Conservation (phyloP, 92 coral and sea anemone species). For the Epizoanthus fatuus region DNA sequence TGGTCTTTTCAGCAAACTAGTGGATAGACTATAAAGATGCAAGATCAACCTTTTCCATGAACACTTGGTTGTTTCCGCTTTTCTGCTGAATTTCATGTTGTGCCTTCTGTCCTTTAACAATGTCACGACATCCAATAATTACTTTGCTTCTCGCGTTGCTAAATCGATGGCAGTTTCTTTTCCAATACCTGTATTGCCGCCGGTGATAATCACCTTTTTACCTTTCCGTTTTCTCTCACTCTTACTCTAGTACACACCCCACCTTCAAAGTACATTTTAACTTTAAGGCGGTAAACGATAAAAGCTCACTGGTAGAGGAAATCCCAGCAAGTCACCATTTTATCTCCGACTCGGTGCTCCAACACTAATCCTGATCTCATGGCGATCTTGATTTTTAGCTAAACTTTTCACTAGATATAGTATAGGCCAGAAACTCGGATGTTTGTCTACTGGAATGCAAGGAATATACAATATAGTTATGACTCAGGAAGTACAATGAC, state of each 20-base stretch:
- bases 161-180: slow-evolving; percentile 91
- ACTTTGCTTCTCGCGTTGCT: slow-evolving; percentile 91
- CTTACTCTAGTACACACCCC: slow-evolving; percentile 41
- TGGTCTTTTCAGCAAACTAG: slow-evolving; percentile 79
- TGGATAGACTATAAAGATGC: slow-evolving; percentile 87
- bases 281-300: slow-evolving; percentile 26
- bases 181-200: slow-evolving; percentile 91
- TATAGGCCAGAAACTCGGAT: no score
- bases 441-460: no score
- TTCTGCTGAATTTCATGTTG: slow-evolving; percentile 72
- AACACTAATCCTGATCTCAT: no score
- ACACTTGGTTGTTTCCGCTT: slow-evolving; percentile 65
- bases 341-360: no score
- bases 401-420: no score
- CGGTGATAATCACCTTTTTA: slow-evolving; percentile 86
- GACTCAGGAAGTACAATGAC: no score
- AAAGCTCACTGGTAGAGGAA: background rate
- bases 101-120: slow-evolving; percentile 71
- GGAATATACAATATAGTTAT: no score
- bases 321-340: no score
- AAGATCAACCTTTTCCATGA: slow-evolving; percentile 81
- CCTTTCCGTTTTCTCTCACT: slow-evolving; percentile 75
- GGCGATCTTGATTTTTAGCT: no score
- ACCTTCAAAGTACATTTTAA: slow-evolving; percentile 59
- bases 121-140: slow-evolving; percentile 81